Conservation (phyloP, 1,140 invertebrate species). For the Drosophila simulans region DNA sequence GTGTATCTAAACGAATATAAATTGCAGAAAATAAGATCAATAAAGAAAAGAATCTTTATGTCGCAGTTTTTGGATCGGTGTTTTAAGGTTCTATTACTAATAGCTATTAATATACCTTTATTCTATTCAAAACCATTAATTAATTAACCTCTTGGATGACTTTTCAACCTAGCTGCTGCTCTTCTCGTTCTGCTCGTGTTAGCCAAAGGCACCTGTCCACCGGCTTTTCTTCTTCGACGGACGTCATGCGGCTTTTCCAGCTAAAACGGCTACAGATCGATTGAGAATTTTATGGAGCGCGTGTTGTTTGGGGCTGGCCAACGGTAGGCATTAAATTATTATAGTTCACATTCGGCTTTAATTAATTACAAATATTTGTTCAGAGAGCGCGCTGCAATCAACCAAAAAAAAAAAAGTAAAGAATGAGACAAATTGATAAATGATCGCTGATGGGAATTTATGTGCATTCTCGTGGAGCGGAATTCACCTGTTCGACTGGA, state of each 20-base stretch:
- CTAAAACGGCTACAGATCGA: slow-evolving; percentile 43
- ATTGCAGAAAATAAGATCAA: neutral
- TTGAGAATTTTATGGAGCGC: slow-evolving; percentile 45
- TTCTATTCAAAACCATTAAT: neutral
- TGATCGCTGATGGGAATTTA: slow-evolving; percentile 63
- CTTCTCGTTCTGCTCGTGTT: slow-evolving; percentile 28
- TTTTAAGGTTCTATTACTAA: no score
- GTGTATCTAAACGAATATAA: neutral
- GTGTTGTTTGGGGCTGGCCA: slow-evolving; percentile 44
- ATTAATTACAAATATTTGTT: slow-evolving; percentile 83
- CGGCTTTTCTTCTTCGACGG: slow-evolving; percentile 1
- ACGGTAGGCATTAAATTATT: slow-evolving; percentile 62
- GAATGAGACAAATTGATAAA: slow-evolving; percentile 71
- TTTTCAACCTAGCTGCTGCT: slow-evolving; percentile 26
- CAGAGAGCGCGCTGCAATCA: slow-evolving; percentile 35
- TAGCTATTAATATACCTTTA: no score
- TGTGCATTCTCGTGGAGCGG: slow-evolving; percentile 39
- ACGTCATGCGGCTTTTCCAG: slow-evolving; percentile 68
- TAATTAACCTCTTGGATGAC: slow-evolving; percentile 7
- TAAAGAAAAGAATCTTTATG: no score
- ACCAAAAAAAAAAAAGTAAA: neutral
- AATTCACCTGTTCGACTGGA: slow-evolving; percentile 59
- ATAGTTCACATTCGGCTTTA: slow-evolving; percentile 62
- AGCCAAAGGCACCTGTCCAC: slow-evolving; percentile 38
- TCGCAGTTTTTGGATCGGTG: no score